These are phyloP conservation scores for Oceanodroma tethys DNA, from an alignment of 2,113 vertebrate species.

Conservation along the genomic window DNA sequence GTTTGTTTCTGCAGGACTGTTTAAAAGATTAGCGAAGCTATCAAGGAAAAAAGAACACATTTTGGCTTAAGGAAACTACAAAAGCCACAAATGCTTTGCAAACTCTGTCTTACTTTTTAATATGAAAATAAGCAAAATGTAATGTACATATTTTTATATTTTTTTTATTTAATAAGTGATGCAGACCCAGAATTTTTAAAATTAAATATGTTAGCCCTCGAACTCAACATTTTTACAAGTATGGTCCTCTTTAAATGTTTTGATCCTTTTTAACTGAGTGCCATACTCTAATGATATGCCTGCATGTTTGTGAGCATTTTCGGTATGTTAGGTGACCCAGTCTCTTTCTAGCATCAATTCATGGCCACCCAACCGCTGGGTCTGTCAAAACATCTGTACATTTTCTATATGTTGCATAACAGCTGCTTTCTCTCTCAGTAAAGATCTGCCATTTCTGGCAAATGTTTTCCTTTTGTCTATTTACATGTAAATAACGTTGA, in stretches of 20 bases:
- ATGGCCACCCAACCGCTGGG: conserved; percentile 77
- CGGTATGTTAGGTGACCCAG: conserved; percentile 65
- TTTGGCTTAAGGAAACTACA: conserved; percentile 99
- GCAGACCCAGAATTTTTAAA: conserved; percentile 88
- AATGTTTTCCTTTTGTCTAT: conserved; percentile 88
- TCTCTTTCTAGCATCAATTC: conserved; percentile 54
- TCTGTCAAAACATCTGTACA: conserved; percentile 92
- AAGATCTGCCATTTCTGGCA: conserved; percentile 89
- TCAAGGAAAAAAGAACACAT: conserved; percentile 91
- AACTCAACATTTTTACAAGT: conserved; percentile 75
- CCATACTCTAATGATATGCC: conserved; percentile 76
- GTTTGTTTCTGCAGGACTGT: conserved; percentile 85
- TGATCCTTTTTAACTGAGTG: conserved; percentile 72
- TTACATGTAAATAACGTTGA: conserved; percentile 99
- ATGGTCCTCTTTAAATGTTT: conserved; percentile 82
- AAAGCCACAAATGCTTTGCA: conserved; percentile 99
- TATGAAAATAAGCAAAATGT: conserved; percentile 99
- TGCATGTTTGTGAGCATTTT: conserved; percentile 72
- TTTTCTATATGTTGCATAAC: conserved; percentile 98
- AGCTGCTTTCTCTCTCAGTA: conserved; percentile 93
- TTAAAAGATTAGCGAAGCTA: conserved; percentile 97
- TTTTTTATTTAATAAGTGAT: conserved; percentile 93
- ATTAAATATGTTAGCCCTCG: conserved; percentile 88
- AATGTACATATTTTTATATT: conserved; percentile 94
- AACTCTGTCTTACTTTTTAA: conserved; percentile 96